Evolutionary conservation across 1,140 invertebrate genomes (phyloP).

Genomic region (Diprion similis): DNA sequence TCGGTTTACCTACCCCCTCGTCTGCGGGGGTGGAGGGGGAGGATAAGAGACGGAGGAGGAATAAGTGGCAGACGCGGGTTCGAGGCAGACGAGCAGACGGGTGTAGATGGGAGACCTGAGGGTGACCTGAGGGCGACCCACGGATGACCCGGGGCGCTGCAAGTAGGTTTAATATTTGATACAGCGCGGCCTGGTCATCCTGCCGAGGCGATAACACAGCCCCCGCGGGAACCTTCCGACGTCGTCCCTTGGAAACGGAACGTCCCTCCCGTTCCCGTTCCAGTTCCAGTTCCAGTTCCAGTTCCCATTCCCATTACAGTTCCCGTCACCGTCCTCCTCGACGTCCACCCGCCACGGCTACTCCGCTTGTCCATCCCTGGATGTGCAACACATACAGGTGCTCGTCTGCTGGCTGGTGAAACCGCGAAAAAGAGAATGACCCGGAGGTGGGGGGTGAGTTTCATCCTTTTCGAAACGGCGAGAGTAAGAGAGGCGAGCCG

Average conservation of each 20-base stretch:
- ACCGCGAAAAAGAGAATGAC: neutral
- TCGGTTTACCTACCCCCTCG: neutral
- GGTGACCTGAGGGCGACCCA: constrained; percentile 38
- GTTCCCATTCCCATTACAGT: constrained; percentile 26
- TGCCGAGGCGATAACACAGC: constrained; percentile 62
- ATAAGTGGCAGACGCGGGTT: constrained; percentile 29
- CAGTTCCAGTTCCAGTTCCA: neutral
- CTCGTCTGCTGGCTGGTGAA: neutral
- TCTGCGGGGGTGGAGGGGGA: neutral
- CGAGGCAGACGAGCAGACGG: constrained; percentile 14
- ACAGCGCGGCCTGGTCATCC: constrained; percentile 60
- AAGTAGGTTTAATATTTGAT: constrained; percentile 63
- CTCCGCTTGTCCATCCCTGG: neutral
- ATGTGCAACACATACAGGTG: neutral
- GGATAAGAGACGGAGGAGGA: constrained; percentile 21
- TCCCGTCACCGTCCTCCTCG: constrained; percentile 34
- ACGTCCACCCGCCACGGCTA: neutral
- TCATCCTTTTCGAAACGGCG: neutral
- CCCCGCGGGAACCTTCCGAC: constrained; percentile 59
- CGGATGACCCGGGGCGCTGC: constrained; percentile 48
- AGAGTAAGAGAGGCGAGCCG: neutral
- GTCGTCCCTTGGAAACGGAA: constrained; percentile 49
- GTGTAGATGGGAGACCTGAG: constrained; percentile 30
- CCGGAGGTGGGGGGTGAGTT: neutral
- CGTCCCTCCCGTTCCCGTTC: constrained; percentile 3